These are phyloP conservation scores for Sebastes hopkinsi DNA, from an alignment of 2,797 vertebrate species.

Conservation along the genomic window DNA sequence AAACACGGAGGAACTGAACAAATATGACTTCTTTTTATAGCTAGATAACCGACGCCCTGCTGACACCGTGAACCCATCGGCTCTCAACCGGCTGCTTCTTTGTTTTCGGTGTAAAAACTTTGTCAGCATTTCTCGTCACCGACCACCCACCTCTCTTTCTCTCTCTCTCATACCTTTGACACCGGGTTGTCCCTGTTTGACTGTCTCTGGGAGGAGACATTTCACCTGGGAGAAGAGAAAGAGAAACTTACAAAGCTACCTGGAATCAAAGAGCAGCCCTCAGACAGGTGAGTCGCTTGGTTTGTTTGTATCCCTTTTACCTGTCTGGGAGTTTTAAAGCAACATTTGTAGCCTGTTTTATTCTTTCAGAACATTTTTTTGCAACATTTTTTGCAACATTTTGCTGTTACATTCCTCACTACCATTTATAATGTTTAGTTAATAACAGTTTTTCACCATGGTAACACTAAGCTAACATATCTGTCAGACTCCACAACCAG, in stretches of 20 bases:
- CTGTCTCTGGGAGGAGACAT: not conserved
- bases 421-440: not conserved
- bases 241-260: not conserved
- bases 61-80: not conserved
- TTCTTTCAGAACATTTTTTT: not conserved
- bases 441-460: not conserved
- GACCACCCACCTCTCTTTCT: slow-evolving; percentile 10
- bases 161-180: slow-evolving; percentile 8
- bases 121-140: slow-evolving; percentile 52
- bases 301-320: not conserved
- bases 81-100: slow-evolving; percentile 2
- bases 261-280: slow-evolving; percentile 2
- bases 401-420: not conserved
- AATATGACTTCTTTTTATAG: not conserved
- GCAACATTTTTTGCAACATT: too few species aligned
- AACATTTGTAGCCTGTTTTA: not conserved
- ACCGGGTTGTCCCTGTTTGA: slow-evolving; percentile 18
- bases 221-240: not conserved
- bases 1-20: not conserved
- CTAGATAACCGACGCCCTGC: not conserved
- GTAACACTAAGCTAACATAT: not conserved
- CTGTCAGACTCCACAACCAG: too few species aligned
- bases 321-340: not conserved
- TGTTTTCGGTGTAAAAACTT: slow-evolving; percentile 55
- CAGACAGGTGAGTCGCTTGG: slow-evolving; percentile 60